Evolutionary conservation across 2,113 vertebrate species (phyloP).

Genomic region (Urocitellus parryii): DNA sequence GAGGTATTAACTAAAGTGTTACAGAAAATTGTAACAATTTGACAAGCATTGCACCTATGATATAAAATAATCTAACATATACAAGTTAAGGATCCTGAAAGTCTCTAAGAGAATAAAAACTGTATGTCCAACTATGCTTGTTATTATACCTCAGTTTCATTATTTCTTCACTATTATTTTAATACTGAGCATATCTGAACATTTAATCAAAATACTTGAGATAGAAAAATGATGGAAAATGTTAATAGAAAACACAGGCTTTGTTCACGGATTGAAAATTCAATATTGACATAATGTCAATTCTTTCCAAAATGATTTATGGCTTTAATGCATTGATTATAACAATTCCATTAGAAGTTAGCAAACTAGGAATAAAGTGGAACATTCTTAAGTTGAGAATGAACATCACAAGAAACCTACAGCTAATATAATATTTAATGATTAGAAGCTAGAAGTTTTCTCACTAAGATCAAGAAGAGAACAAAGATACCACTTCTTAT

Average conservation of each 20-base stretch:
- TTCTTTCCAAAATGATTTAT: background rate
- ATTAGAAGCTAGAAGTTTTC: background rate
- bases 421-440: background rate
- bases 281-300: background rate
- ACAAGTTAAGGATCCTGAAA: background rate
- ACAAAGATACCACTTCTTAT: background rate
- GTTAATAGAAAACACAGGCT: background rate
- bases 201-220: background rate
- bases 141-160: background rate
- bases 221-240: background rate
- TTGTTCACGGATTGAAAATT: background rate
- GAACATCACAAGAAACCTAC: too few relatives aligned
- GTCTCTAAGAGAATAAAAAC: background rate
- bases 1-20: background rate
- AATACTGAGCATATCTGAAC: background rate
- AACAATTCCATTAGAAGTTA: background rate
- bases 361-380: background rate
- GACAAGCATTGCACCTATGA: background rate
- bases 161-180: background rate
- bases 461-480: background rate
- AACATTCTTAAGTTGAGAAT: background rate
- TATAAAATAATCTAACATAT: background rate
- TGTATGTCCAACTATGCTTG: background rate
- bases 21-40: background rate
- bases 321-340: background rate